Conservation (phyloP, 2,888 invertebrate genomes). For the Reticulitermes lucifugus region DNA sequence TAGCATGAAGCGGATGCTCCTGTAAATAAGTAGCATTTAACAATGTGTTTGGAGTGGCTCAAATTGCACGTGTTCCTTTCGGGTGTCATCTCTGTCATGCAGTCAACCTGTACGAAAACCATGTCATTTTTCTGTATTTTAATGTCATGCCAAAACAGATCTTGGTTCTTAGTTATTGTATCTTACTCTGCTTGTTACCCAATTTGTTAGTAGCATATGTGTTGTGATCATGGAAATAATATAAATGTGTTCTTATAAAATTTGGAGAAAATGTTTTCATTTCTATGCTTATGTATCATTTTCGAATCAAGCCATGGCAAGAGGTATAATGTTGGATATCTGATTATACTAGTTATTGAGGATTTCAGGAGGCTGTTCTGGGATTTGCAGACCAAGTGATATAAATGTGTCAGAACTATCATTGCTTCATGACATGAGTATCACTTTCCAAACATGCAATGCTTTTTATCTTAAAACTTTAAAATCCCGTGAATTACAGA, state of each 20-base stretch:
- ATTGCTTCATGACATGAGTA: background rate
- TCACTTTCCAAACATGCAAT: background rate
- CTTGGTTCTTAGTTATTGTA: conserved; percentile 54
- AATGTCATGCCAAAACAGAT: conserved; percentile 49
- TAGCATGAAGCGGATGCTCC: background rate
- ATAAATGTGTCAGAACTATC: background rate
- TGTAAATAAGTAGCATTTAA: background rate
- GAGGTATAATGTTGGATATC: too few relatives aligned
- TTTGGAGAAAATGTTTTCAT: conserved; percentile 14
- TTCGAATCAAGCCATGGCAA: background rate
- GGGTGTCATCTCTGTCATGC: conserved; percentile 39
- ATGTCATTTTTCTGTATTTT: conserved; percentile 50
- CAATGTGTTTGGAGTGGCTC: background rate
- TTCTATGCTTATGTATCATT: conserved; percentile 1
- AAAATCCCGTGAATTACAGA: background rate
- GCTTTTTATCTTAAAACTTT: background rate
- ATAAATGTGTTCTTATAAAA: conserved; percentile 56
- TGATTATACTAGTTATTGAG: background rate
- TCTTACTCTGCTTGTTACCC: conserved; percentile 55
- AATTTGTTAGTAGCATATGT: conserved; percentile 54
- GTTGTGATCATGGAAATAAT: conserved; percentile 55
- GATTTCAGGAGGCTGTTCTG: background rate
- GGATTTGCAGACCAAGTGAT: background rate
- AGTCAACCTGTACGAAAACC: conserved; percentile 42
- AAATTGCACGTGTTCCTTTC: background rate